Evolutionary conservation across 2,797 vertebrate genomes (phyloP).

Genomic region (Urosaurus nigricauda): DNA sequence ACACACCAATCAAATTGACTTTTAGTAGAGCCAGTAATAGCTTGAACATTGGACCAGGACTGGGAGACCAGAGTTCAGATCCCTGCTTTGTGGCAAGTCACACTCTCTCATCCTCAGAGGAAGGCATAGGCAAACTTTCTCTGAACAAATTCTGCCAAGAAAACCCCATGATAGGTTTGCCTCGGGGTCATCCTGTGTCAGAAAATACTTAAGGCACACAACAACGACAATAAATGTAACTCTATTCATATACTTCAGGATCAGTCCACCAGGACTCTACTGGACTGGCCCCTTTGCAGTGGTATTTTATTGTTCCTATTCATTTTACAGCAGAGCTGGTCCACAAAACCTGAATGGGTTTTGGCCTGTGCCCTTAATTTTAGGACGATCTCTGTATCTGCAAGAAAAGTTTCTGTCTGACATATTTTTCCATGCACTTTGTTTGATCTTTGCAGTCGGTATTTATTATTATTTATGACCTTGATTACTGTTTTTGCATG

Average conservation of each 20-base stretch:
- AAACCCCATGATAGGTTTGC: no score
- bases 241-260: background rate
- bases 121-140: no score
- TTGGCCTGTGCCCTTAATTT: constrained; percentile 24
- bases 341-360: background rate
- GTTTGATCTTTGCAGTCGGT: constrained; percentile 38
- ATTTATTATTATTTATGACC: constrained; percentile 54
- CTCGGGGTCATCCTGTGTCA: no score
- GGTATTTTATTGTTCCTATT: background rate
- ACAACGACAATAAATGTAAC: background rate
- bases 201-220: no score
- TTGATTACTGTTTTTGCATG: constrained; percentile 37
- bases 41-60: no score
- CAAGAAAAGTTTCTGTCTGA: constrained; percentile 49
- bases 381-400: constrained; percentile 11
- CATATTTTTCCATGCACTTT: constrained; percentile 47
- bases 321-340: background rate
- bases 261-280: background rate
- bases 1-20: background rate
- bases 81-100: no score
- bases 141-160: no score
- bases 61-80: no score
- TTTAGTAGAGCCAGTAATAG: no score
- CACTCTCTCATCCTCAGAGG: no score
- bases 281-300: background rate